A percentile compares a stretch with the other conserved stretches of the same genome.
These are phyloP conservation scores for Epirrhoe tristata DNA, from an alignment of 2,888 invertebrate genomes.

Conservation along the genomic window DNA sequence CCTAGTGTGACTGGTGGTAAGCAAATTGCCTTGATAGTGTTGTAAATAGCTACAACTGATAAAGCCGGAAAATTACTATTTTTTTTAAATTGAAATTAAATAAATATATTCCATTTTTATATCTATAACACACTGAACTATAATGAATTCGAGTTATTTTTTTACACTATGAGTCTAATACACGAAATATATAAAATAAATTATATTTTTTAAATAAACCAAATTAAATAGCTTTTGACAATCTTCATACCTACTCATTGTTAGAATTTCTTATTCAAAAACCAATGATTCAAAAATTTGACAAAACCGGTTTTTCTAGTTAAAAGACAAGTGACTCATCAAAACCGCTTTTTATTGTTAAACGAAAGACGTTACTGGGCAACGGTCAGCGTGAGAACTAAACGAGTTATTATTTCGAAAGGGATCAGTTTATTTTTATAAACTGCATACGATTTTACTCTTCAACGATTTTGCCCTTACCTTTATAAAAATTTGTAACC, in stretches of 20 bases:
- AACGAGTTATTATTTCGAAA: constrained; percentile 6
- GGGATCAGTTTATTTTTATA: not conserved
- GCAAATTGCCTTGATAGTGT: constrained; percentile 43
- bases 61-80: constrained; percentile 5
- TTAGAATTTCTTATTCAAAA: not conserved
- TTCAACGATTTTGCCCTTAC: too few species aligned
- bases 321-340: not conserved
- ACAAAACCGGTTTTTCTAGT: not conserved
- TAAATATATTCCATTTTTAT: not conserved
- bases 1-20: constrained; percentile 40
- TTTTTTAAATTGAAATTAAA: not conserved
- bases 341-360: constrained; percentile 6
- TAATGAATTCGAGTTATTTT: too few species aligned
- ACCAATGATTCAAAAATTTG: not conserved
- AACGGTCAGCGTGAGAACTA: constrained; percentile 18
- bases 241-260: too few species aligned
- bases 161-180: too few species aligned
- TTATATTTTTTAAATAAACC: too few species aligned
- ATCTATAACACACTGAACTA: too few species aligned
- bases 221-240: too few species aligned
- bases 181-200: too few species aligned
- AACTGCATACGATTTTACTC: too few species aligned
- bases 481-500: too few species aligned
- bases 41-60: not conserved
- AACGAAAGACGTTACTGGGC: constrained; percentile 2